Base-by-base conservation (phyloP, 2,888 invertebrate species). In the Synergus umbraculus region DNA sequence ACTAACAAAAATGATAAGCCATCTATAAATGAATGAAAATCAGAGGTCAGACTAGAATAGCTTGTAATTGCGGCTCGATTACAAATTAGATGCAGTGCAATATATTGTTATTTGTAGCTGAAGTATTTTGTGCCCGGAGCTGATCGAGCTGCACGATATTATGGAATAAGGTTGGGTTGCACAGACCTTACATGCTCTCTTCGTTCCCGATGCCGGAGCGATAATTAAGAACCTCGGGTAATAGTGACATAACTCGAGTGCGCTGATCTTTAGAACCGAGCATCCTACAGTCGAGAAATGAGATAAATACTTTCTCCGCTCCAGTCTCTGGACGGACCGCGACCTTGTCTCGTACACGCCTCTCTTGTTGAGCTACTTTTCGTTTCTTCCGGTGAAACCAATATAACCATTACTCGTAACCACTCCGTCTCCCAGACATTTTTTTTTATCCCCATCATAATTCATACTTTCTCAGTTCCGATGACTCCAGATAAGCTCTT, bases 281-380 rank as follows among this genome's bases (percentile, higher is more conserved):
- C 82, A 58, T 69, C 76, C 78, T 65, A 46, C 49, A 63, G 79
- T 44, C 78, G 69, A 76, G 77, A 80, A 83, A 83, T 79, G 79
- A 81, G 80, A 80, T 81, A 79, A 79, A 82, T 81, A 84, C 84
- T 84, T 84, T 84, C 84, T 84, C 83, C 69, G 29, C 54, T 73
- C 69, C 69, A 73, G 69, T 73, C 69, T 73, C 69, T 69, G 69
- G 54, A 65, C 79, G 64, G 80, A 66, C 80, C 76, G 82, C 82
- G 83, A 84, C 84, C 84, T 84, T 84, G 84, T 78, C 66, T 66
- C 67, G 58, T 65, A 66, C 66, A 79, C 78, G 76, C 76, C 65
- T 76, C 76, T 80, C 81, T 84, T 79, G 66, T 76, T 78, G 84
- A 81, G 78, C 82, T 66, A 83, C 83, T 83, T 84, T 81, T 81